Evolutionary conservation across 2,113 vertebrate genomes (phyloP), one percentile per base, ranked within the genome.

Genomic region (Thryonomys swinderianus): DNA sequence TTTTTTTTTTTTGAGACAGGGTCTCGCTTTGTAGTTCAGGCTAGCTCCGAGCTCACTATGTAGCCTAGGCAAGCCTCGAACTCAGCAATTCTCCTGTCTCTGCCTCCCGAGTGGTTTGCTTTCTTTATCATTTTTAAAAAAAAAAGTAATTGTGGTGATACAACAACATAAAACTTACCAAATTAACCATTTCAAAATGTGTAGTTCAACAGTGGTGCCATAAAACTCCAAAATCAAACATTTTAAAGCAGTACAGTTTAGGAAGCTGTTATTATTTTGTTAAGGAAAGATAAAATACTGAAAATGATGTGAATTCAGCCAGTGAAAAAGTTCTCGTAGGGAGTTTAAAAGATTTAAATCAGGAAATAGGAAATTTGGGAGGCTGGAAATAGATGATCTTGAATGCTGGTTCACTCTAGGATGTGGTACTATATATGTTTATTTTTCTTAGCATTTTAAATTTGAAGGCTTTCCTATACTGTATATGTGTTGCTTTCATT

Each of bases 291-390:
- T 34, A 89, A 84, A 73, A 66, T 69, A 18, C 2, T 17, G 20
- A 17, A 92, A 88, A 48, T 90, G 62, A 18, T 57, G 55, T 67
- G n/a, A 85, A 89, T 71, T 64, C 82, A 85, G 74, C 23, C 55
- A 51, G 27, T 32, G 45, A n/a, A 13, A 76, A 59, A 92, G 79
- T 80, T 64, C 17, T 73, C 30, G 61, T 73, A 53, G 37, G 55
- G 25, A 73, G 61, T 45, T 71, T 80, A 18, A 61, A 64, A 90
- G 32, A 4, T 18, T 61, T n/a, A 73, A 67, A 21, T 91, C 82
- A 25, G 80, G 66, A 91, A 95, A 73, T n/a, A 64, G 57, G 73
- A 37, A 79, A 45, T 66, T 57, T 62, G 32, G 20, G 51, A 92
- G 42, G 23, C 21, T 78, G 91, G 71, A 81, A 87, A 88, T 61